A percentile compares a stretch with the other conserved stretches of the same genome.
Evolutionary conservation across 2,113 vertebrate species (phyloP).

Genomic region (Gasterosteus aculeatus): DNA sequence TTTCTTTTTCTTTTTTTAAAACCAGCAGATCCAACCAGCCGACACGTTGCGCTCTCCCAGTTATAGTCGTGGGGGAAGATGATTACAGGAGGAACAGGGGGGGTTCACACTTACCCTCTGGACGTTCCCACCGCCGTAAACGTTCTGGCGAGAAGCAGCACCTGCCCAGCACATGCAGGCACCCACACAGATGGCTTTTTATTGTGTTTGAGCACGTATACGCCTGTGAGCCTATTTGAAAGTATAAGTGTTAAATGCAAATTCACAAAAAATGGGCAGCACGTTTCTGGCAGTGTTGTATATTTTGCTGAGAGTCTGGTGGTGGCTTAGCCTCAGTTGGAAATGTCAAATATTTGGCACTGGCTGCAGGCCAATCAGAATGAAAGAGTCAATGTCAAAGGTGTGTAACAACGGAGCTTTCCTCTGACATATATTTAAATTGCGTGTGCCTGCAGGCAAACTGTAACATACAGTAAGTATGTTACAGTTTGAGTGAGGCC

Average conservation of each 20-base stretch:
- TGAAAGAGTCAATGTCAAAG: neutral
- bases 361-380: conserved; percentile 13
- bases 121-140: conserved; percentile 21
- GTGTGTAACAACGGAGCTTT: conserved; percentile 2
- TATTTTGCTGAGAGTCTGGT: neutral
- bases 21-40: neutral
- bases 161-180: conserved; percentile 11
- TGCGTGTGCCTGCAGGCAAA: neutral
- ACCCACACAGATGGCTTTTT: conserved; percentile 21
- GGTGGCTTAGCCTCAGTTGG: neutral
- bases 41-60: neutral
- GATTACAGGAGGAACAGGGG: conserved; percentile 23
- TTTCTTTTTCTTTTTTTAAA: neutral
- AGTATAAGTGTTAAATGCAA: neutral
- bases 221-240: neutral
- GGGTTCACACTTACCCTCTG: conserved; percentile 6
- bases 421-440: conserved; percentile 9
- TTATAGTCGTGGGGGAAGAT: conserved; percentile 8
- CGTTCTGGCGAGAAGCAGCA: conserved; percentile 6
- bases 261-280: neutral
- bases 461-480: neutral
- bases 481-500: neutral
- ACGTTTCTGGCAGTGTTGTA: neutral
- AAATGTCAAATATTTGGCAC: conserved; percentile 10
- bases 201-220: neutral